These are phyloP conservation scores for Campylomormyrus numenius DNA, from an alignment of 2,113 vertebrate genomes.

Conservation along the genomic window DNA sequence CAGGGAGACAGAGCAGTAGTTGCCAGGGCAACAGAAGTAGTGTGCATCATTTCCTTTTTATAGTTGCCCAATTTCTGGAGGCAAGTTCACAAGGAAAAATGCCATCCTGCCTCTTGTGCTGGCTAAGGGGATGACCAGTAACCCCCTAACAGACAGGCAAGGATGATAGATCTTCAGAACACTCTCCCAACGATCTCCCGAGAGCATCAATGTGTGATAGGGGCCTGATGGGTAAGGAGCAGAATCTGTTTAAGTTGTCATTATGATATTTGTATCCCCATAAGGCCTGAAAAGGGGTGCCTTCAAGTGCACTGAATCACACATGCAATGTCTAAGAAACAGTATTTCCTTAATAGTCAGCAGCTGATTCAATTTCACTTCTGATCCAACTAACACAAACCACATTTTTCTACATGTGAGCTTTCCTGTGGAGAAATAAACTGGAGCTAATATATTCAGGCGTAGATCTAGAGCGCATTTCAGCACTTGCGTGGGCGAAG, in stretches of 20 bases:
- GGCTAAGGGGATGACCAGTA: constrained; percentile 17
- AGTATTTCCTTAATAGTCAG: not conserved
- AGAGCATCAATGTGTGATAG: not conserved
- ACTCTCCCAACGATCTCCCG: not conserved
- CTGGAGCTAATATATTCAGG: constrained; percentile 1
- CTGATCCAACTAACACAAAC: not conserved
- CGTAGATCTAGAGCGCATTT: not conserved
- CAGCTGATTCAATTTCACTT: constrained; percentile 15
- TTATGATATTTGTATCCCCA: not conserved
- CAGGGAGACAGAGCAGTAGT: constrained; percentile 44
- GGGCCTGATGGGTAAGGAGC: not conserved
- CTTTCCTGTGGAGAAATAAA: constrained; percentile 7
- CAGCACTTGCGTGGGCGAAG: constrained; percentile 3
- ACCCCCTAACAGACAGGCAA: not conserved
- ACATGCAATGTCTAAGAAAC: not conserved
- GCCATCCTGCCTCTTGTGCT: constrained; percentile 28
- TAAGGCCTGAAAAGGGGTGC: not conserved
- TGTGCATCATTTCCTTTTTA: constrained; percentile 36
- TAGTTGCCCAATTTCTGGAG: constrained; percentile 38
- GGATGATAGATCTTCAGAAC: not conserved
- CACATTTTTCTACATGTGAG: not conserved
- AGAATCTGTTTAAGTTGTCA: not conserved
- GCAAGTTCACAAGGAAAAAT: constrained; percentile 23
- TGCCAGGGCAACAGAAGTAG: constrained; percentile 59
- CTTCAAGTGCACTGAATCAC: not conserved